These are phyloP conservation scores for Metacarcinus magister DNA, from an alignment of 2,888 invertebrate genomes.

Conservation along the genomic window DNA sequence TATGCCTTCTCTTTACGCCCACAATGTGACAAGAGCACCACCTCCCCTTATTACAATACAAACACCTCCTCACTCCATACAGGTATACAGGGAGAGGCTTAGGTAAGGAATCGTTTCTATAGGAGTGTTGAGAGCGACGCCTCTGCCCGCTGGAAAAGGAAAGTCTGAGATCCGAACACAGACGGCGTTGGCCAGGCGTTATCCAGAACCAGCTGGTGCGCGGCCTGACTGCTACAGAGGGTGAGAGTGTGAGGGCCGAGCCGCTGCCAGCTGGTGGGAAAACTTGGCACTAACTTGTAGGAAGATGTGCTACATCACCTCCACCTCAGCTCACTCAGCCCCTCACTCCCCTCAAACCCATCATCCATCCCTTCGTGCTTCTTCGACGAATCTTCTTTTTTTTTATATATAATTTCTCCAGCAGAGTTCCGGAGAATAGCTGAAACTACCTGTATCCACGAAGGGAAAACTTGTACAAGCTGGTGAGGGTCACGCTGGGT, in stretches of 20 bases:
- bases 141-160: constrained; percentile 27
- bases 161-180: background rate
- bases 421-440: background rate
- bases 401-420: background rate
- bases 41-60: background rate
- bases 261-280: background rate
- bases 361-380: background rate
- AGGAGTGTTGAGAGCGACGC: constrained; percentile 11
- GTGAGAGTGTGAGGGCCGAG: background rate
- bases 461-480: background rate
- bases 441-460: background rate
- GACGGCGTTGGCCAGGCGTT: background rate
- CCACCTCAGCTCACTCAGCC: background rate
- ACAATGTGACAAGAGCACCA: background rate
- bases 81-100: background rate
- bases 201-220: constrained; percentile 16
- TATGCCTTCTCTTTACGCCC: background rate
- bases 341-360: background rate
- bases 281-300: background rate
- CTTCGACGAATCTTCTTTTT: background rate
- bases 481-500: background rate
- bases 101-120: background rate
- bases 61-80: background rate
- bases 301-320: background rate
- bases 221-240: background rate